Conservation (phyloP, 2,888 invertebrate species). For the Phaedon cochleariae region DNA sequence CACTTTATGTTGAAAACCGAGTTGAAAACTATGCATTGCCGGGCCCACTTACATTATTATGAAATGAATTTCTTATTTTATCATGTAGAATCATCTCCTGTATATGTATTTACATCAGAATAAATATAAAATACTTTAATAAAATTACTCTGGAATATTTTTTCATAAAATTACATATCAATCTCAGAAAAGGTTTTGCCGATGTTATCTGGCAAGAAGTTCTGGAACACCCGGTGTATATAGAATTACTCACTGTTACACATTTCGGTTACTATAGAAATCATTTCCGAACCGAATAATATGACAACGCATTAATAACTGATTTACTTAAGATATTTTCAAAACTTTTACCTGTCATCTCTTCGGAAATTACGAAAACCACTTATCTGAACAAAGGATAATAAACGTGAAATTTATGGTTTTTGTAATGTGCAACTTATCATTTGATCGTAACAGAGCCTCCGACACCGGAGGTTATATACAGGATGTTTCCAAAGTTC, state of each 20-base stretch:
- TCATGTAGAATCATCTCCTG: too few species aligned
- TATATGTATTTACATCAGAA: too few species aligned
- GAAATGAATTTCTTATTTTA: too few species aligned
- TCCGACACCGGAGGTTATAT: not conserved
- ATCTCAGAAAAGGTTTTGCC: too few species aligned
- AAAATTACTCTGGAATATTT: too few species aligned
- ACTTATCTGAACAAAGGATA: conserved; percentile 20
- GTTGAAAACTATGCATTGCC: too few species aligned
- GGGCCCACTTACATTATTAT: too few species aligned
- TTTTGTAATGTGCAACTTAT: conserved; percentile 12
- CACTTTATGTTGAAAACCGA: too few species aligned
- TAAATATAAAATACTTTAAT: too few species aligned
- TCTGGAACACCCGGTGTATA: too few species aligned
- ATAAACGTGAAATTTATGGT: conserved; percentile 23
- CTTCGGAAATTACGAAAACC: conserved; percentile 16
- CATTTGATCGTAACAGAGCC: conserved; percentile 2
- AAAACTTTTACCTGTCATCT: conserved; percentile 21
- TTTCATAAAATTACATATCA: too few species aligned
- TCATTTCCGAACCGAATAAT: conserved; percentile 3
- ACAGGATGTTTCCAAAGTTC: not conserved
- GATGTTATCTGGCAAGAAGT: too few species aligned
- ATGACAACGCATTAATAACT: conserved; percentile 18
- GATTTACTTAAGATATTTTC: conserved; percentile 17
- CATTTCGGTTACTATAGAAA: conserved; percentile 5
- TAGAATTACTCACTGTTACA: conserved; percentile 15